These are phyloP conservation scores for Eupristina koningsbergeri DNA, from an alignment of 1,140 invertebrate genomes.

Conservation along the genomic window DNA sequence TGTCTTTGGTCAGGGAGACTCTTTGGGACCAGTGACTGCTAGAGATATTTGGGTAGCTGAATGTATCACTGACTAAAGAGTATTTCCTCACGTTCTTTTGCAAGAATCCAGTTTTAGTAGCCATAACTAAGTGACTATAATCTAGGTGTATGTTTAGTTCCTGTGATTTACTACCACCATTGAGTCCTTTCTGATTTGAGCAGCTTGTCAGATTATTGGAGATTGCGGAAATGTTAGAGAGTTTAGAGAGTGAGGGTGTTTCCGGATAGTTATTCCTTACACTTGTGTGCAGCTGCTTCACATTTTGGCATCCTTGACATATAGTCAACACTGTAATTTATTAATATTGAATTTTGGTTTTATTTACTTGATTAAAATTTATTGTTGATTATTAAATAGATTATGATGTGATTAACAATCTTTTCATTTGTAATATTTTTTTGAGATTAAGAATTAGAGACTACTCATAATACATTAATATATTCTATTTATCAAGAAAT, in stretches of 20 bases:
- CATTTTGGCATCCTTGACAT: not conserved
- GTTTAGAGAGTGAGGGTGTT: slow-evolving; percentile 66
- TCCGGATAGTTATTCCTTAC: slow-evolving; percentile 61
- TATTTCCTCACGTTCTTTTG: slow-evolving; percentile 83
- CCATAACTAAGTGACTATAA: too few species aligned
- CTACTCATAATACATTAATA: too few species aligned
- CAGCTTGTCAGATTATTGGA: slow-evolving; percentile 74
- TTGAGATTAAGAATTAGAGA: too few species aligned
- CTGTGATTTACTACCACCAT: too few species aligned
- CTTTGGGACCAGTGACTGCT: slow-evolving; percentile 80
- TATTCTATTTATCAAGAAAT: too few species aligned
- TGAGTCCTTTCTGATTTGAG: slow-evolving; percentile 76
- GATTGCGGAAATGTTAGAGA: slow-evolving; percentile 69
- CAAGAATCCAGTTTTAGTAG: slow-evolving; percentile 81
- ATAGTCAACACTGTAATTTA: not conserved
- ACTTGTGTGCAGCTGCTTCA: slow-evolving; percentile 55
- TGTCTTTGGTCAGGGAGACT: slow-evolving; percentile 80
- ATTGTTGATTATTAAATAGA: not conserved
- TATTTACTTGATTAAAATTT: too few species aligned
- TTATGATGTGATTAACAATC: too few species aligned
- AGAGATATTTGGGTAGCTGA: slow-evolving; percentile 81
- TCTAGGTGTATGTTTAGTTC: too few species aligned
- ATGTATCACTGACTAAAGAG: slow-evolving; percentile 75
- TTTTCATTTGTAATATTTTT: too few species aligned
- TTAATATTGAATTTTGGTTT: too few species aligned